Base-by-base conservation (phyloP, 1,140 invertebrate species). In the Berghia stephanieae region DNA sequence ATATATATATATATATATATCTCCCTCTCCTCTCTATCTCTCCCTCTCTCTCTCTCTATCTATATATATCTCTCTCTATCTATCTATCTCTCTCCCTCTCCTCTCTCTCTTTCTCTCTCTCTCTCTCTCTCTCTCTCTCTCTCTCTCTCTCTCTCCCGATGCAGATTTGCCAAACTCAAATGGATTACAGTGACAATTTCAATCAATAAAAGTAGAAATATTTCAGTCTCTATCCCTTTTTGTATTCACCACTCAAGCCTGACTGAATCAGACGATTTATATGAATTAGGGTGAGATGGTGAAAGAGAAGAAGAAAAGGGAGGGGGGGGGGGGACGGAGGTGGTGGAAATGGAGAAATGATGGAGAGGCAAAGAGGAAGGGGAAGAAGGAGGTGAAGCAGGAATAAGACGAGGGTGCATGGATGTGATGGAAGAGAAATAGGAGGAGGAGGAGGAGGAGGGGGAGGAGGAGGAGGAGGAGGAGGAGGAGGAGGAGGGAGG, bases 51-150 rank as follows among this genome's bases (percentile, higher is more conserved):
- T 68, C 66, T 68, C 27, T 68, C 27, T 38, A 27, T 68, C 66
- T 68, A 36, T 68, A 13, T 24, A 16, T 27, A 16, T 60, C 57
- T 27, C 57, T 27, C 24, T 36, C 10, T 38, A 13, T 38, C 36
- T 38, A 27, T 68, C 66, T 40, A 27, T 68, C 27, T 24, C 36
- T 68, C 66, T 68, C 27, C 40, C 27, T 38, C 66, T n/a, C 38
- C 36, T 38, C 36, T 68, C 66, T 38, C 66, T 68, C 36, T 68
- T 24, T 68, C 66, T 36, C 66, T 31, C 36, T 38, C 66, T 68
- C 66, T 68, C 27, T 68, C 66, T 38, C 27, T 38, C 66, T 31
- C 21, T 27, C 27, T 36, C 66, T 38, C 21, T 68, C 24, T 68
- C 6, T 10, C 13, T 38, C 38, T 68, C 38, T 68, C 40, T 13